Percentiles rank a stretch among this genome's conserved stretches.
These are phyloP conservation scores for Argentina silus DNA, from an alignment of 2,797 vertebrate genomes.

Conservation along the genomic window DNA sequence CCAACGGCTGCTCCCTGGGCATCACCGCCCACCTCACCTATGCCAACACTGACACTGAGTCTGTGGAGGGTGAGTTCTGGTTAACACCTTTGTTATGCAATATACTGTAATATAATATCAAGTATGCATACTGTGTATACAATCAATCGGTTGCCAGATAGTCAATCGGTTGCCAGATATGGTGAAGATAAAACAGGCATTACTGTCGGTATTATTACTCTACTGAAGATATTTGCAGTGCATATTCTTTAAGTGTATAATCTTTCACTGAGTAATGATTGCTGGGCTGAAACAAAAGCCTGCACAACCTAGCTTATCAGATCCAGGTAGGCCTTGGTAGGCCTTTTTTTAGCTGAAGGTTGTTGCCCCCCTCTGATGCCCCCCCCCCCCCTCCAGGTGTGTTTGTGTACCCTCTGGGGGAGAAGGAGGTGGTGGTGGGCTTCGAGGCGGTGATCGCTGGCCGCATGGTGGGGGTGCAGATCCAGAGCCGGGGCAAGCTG, in stretches of 20 bases:
- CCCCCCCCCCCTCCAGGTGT: constrained; percentile 75
- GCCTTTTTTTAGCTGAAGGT: neutral
- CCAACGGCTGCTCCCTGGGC: constrained; percentile 90
- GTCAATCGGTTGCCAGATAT: too few species aligned
- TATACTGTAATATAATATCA: too few species aligned
- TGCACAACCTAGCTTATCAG: too few species aligned
- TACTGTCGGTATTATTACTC: too few species aligned
- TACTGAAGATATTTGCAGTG: too few species aligned
- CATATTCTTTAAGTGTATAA: too few species aligned
- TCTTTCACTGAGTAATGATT: too few species aligned
- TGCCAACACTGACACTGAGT: constrained; percentile 83
- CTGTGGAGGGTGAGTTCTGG: constrained; percentile 86
- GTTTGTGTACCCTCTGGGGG: constrained; percentile 93
- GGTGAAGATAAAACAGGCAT: too few species aligned
- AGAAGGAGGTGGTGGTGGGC: constrained; percentile 89
- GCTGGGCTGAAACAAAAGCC: too few species aligned
- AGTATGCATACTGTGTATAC: too few species aligned
- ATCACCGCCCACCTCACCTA: constrained; percentile 89
- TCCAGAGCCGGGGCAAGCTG: constrained; percentile 83
- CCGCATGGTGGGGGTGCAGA: constrained; percentile 84
- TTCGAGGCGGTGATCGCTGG: constrained; percentile 87
- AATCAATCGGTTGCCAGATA: too few species aligned
- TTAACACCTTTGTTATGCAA: neutral
- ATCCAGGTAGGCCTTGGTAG: too few species aligned
- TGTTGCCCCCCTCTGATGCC: neutral